Evolutionary conservation across 2,888 invertebrate species (phyloP).

Genomic region (Drosophila algonquin): DNA sequence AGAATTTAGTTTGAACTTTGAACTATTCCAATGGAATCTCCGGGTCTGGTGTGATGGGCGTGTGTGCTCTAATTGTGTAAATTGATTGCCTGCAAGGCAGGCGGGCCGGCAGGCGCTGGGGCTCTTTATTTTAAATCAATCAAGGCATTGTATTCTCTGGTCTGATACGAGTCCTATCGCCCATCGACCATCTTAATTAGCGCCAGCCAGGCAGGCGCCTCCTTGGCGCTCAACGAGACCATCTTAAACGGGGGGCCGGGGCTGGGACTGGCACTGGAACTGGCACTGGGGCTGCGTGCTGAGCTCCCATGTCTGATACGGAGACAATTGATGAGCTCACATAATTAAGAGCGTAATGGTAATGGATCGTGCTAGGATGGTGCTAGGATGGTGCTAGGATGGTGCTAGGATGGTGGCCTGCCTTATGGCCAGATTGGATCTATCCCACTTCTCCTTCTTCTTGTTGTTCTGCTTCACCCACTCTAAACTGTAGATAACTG

Average conservation of each 20-base stretch:
- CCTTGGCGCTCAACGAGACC: conserved; percentile 9
- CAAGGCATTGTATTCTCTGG: conserved; percentile 50
- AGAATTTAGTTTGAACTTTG: conserved; percentile 36
- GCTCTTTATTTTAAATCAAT: conserved; percentile 60
- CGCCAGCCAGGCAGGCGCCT: conserved; percentile 30
- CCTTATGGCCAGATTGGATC: conserved; percentile 12
- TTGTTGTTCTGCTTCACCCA: conserved; percentile 3
- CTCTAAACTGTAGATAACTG: conserved; percentile 2
- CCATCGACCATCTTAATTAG: conserved; percentile 43
- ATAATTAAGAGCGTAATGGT: conserved; percentile 60
- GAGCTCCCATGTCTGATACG: conserved; percentile 54
- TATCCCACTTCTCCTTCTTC: conserved; percentile 6
- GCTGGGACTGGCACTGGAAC: not conserved
- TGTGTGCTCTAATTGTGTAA: conserved; percentile 57
- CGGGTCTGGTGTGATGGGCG: not conserved
- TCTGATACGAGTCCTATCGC: conserved; percentile 34
- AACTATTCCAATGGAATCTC: conserved; percentile 26
- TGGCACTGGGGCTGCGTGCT: conserved; percentile 31
- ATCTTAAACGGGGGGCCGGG: not conserved
- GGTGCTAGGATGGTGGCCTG: not conserved
- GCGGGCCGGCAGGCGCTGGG: conserved; percentile 8
- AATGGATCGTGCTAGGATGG: conserved; percentile 29
- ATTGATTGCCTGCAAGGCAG: conserved; percentile 43
- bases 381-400: not conserved
- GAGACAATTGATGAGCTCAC: conserved; percentile 62